Percentiles rank a stretch among this genome's conserved stretches.
phyloP scores from a whole-genome alignment of 1,140 invertebrate species.

The Helicoverpa zea region DNA sequence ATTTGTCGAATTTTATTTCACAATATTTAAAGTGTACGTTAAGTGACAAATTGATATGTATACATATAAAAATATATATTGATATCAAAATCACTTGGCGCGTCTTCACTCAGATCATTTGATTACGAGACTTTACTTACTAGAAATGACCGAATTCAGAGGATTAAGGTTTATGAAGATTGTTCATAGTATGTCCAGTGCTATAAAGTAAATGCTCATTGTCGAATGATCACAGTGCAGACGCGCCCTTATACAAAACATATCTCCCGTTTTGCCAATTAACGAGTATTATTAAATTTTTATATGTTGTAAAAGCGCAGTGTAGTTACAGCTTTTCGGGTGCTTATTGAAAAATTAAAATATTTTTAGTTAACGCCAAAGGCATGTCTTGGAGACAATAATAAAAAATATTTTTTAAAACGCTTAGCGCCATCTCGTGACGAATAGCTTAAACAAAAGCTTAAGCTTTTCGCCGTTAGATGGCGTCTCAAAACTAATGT shows the following conservation, averaged over 20 bases:
- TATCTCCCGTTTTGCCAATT: constrained; percentile 85
- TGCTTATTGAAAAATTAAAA: constrained; percentile 44
- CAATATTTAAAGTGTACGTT: constrained; percentile 21
- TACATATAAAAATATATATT: constrained; percentile 9
- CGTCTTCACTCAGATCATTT: no score
- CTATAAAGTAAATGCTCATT: no score
- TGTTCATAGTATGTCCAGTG: no score
- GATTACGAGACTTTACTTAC: no score
- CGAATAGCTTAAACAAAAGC: not conserved
- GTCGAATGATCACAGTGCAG: no score
- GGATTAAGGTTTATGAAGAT: no score
- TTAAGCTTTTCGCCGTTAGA: not conserved
- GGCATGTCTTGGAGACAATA: constrained; percentile 24
- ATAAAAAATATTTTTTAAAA: constrained; percentile 1
- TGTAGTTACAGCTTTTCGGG: constrained; percentile 49
- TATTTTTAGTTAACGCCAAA: constrained; percentile 34
- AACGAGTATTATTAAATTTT: constrained; percentile 58
- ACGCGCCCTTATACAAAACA: constrained; percentile 63
- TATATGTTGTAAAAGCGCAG: constrained; percentile 51
- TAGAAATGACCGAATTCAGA: no score
- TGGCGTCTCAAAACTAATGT: constrained; percentile 9
- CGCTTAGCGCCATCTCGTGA: constrained; percentile 17
- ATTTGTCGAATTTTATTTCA: constrained; percentile 6
- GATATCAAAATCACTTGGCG: constrained; percentile 36
- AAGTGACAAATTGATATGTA: constrained; percentile 28